These are phyloP conservation scores for Pyrrhura leucotis DNA, from an alignment of 2,797 vertebrate species.

Conservation along the genomic window DNA sequence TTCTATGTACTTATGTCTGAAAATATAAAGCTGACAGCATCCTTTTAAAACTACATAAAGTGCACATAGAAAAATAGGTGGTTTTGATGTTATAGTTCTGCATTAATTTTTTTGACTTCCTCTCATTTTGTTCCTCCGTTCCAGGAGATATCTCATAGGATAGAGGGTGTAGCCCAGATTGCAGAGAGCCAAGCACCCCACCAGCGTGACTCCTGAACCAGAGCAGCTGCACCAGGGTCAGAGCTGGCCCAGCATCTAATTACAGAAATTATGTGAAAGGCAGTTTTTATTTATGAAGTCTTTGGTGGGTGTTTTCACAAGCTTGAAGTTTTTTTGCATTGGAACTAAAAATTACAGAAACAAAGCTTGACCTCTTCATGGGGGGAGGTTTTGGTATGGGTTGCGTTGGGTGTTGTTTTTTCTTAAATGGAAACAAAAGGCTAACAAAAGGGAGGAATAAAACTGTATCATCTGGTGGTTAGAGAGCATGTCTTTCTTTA, in stretches of 20 bases:
- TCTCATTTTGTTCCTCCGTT: neutral
- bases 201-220: neutral
- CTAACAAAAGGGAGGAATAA: neutral
- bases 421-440: neutral
- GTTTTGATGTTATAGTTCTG: neutral
- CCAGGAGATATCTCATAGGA: neutral
- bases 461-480: neutral
- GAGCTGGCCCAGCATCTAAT: neutral
- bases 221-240: neutral
- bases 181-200: neutral
- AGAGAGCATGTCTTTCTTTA: neutral
- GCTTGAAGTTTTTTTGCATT: neutral
- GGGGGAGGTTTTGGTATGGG: neutral
- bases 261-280: neutral
- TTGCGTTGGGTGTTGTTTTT: rapidly evolving
- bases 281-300: neutral
- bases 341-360: slow-evolving; percentile 19
- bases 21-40: neutral
- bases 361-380: neutral
- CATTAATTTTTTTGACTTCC: neutral
- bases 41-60: neutral
- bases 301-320: slow-evolving; percentile 26
- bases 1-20: neutral
- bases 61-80: neutral
- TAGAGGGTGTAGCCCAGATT: neutral